Evolutionary conservation across 2,113 vertebrate genomes (phyloP).

Genomic region (Spilogale gracilis): DNA sequence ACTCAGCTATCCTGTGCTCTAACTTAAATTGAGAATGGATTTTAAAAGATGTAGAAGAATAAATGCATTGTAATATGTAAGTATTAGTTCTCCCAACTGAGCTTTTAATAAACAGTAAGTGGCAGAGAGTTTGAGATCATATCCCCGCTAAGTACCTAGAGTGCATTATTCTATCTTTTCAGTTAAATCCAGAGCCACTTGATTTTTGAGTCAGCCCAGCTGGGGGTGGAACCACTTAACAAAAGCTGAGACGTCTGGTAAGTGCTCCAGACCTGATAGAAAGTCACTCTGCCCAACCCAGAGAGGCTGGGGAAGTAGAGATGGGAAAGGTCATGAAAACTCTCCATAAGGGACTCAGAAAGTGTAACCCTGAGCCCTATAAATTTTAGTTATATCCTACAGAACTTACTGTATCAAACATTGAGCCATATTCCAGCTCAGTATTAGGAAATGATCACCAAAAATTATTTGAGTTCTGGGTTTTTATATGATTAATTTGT

Average conservation of each 20-base stretch:
- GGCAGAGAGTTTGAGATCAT: constrained; percentile 47
- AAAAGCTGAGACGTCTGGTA: constrained; percentile 5
- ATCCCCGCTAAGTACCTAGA: not conserved
- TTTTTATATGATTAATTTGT: not conserved
- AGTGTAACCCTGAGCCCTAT: not conserved
- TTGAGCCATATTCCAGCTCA: not conserved
- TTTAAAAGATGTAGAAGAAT: constrained; percentile 41
- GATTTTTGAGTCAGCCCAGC: constrained; percentile 33
- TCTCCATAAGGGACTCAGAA: not conserved
- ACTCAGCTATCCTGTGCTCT: not conserved
- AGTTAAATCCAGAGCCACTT: constrained; percentile 39
- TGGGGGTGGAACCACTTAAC: constrained; percentile 15
- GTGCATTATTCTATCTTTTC: not conserved
- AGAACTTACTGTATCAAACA: not conserved
- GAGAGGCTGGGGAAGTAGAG: not conserved
- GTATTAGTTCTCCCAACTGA: constrained; percentile 44
- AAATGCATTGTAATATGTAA: not conserved
- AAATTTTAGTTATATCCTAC: not conserved
- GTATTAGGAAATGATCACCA: not conserved
- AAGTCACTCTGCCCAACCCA: not conserved
- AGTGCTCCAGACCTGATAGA: not conserved
- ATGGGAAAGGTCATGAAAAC: not conserved
- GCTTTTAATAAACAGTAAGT: constrained; percentile 40
- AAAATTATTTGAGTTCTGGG: not conserved
- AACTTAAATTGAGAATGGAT: not conserved